phyloP scores from a whole-genome alignment of 1,140 invertebrate species.

The Linepithema humile region DNA sequence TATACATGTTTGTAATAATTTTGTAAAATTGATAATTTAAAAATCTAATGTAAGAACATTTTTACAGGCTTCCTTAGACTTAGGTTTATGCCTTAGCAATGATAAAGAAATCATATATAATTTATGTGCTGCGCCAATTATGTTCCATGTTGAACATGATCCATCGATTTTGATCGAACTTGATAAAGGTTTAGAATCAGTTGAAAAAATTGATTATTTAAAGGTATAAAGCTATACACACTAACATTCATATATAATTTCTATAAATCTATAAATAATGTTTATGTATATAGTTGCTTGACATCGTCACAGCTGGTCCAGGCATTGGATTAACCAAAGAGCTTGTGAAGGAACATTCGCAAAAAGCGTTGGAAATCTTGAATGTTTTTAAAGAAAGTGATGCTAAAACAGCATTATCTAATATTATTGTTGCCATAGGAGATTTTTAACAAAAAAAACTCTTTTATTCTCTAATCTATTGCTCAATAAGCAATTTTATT shows the following conservation, averaged over 20 bases:
- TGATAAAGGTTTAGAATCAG: conserved; percentile 88
- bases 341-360: conserved; percentile 91
- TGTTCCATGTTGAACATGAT: conserved; percentile 92
- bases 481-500: conserved; percentile 51
- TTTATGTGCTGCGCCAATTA: conserved; percentile 92
- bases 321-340: conserved; percentile 90
- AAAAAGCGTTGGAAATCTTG: conserved; percentile 90
- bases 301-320: conserved; percentile 87
- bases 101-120: conserved; percentile 87
- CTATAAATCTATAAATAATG: not conserved
- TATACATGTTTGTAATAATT: conserved; percentile 15
- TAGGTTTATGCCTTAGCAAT: conserved; percentile 88
- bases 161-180: conserved; percentile 89
- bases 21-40: conserved; percentile 25
- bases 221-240: conserved; percentile 80
- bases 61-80: conserved; percentile 86
- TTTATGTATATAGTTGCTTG: conserved; percentile 84
- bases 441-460: conserved; percentile 86
- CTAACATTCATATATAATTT: no score
- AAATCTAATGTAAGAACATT: conserved; percentile 1
- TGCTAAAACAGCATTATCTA: conserved; percentile 90
- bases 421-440: conserved; percentile 93
- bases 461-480: conserved; percentile 27
- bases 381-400: conserved; percentile 90
- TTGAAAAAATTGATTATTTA: conserved; percentile 91